These are phyloP conservation scores for Trachelus iudaicus DNA, from an alignment of 2,888 invertebrate species.

Conservation along the genomic window DNA sequence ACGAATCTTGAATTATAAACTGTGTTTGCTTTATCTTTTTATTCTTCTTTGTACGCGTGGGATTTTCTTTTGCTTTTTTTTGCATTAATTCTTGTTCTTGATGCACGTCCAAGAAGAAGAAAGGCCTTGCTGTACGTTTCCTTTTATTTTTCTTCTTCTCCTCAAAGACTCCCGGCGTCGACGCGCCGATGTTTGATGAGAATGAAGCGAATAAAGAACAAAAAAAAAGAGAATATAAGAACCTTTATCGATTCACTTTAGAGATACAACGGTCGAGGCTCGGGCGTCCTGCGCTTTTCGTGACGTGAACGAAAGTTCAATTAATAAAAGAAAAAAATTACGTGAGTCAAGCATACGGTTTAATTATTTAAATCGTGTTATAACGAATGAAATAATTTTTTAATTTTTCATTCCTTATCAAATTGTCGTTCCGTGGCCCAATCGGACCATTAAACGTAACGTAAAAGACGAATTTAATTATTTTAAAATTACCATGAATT, in stretches of 20 bases:
- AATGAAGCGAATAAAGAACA: not conserved
- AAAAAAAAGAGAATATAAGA: not conserved
- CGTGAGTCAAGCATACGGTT: not conserved
- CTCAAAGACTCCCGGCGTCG: slow-evolving; percentile 1
- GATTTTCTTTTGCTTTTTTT: not conserved
- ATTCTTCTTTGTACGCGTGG: not conserved
- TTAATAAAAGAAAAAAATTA: too few relatives aligned
- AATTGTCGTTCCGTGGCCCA: too few relatives aligned
- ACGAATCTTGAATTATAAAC: not conserved
- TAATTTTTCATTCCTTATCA: too few relatives aligned
- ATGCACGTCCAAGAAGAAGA: not conserved
- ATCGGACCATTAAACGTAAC: too few relatives aligned
- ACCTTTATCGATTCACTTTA: not conserved
- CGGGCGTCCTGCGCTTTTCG: not conserved
- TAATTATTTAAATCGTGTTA: not conserved
- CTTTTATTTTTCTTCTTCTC: slow-evolving; percentile 1
- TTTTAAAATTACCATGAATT: too few relatives aligned
- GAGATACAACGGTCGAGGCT: not conserved
- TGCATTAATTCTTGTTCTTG: not conserved
- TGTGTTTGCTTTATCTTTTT: not conserved
- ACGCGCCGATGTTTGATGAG: not conserved
- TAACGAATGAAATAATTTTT: too few relatives aligned
- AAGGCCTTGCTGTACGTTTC: not conserved
- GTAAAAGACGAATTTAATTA: too few relatives aligned
- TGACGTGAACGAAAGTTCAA: not conserved